Evolutionary conservation across 30 jellyfish, hydroid and myxozoan species (phyloP).

Genomic region (Aurelia aurita): DNA sequence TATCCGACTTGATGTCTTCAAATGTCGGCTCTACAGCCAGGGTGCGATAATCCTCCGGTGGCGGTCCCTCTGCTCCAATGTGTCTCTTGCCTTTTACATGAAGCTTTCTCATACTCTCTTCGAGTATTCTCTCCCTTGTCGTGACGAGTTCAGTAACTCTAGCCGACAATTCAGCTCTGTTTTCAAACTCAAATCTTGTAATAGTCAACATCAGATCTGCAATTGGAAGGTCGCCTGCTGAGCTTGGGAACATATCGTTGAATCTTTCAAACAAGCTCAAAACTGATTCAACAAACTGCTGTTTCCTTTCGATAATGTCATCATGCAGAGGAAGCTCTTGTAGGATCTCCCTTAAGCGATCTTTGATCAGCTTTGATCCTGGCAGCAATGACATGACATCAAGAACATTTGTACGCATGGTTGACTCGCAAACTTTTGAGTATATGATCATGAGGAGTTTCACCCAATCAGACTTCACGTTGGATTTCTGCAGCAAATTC

Average conservation of each 20-base stretch:
- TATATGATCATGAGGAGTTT: conserved; percentile 4
- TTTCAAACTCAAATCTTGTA: neutral
- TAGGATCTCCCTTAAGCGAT: neutral
- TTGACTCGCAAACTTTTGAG: conserved; percentile 5
- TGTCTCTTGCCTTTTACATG: neutral
- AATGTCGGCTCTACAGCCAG: conserved; percentile 55
- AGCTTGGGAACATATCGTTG: conserved; percentile 5
- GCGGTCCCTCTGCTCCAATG: conserved; percentile 15
- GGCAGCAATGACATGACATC: conserved; percentile 11
- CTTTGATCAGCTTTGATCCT: conserved; percentile 10
- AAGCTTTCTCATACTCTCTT: neutral
- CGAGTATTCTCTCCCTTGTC: conserved; percentile 7
- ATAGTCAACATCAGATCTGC: conserved; percentile 8
- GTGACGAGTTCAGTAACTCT: neutral
- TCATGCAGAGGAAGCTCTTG: conserved; percentile 13
- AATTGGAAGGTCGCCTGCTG: neutral
- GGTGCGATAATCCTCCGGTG: conserved; percentile 76
- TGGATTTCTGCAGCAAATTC: neutral
- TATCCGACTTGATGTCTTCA: conserved; percentile 38
- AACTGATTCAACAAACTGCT: neutral
- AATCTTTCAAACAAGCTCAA: conserved; percentile 12
- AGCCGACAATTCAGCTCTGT: neutral
- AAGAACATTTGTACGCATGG: conserved; percentile 20
- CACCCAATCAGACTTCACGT: conserved; percentile 34
- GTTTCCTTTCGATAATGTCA: neutral